Evolutionary conservation across 2,113 vertebrate genomes (phyloP).

Genomic region (Pseudonaja textilis): DNA sequence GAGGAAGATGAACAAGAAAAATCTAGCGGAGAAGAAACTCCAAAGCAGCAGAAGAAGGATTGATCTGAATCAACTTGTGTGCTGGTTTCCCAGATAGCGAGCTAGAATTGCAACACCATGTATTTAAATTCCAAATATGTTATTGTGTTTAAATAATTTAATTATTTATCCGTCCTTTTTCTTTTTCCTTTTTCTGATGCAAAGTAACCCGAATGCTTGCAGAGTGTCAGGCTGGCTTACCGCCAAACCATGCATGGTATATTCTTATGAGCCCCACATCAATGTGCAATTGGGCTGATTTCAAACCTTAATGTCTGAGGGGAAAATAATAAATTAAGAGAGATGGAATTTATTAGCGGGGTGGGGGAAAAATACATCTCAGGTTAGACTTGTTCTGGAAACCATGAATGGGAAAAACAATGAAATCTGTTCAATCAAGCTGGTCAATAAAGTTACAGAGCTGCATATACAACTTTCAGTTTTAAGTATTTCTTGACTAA

Average conservation of each 20-base stretch:
- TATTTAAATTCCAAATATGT: conserved; percentile 63
- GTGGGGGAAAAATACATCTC: not conserved
- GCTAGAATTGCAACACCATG: conserved; percentile 66
- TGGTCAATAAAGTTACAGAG: conserved; percentile 76
- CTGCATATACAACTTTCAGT: conserved; percentile 56
- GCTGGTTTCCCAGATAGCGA: conserved; percentile 58
- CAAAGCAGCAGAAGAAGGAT: conserved; percentile 70
- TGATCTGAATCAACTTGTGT: conserved; percentile 44
- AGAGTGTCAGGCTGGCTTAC: conserved; percentile 76
- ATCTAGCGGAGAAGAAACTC: conserved; percentile 60
- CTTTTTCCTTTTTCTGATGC: conserved; percentile 39
- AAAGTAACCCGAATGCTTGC: conserved; percentile 74
- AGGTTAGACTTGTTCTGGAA: conserved; percentile 58
- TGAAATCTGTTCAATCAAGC: conserved; percentile 75
- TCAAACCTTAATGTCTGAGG: conserved; percentile 50
- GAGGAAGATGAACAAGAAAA: conserved; percentile 61
- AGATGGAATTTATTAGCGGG: conserved; percentile 26
- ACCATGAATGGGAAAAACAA: conserved; percentile 59
- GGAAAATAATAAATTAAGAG: conserved; percentile 32
- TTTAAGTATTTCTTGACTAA: conserved; percentile 34
- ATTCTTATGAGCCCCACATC: conserved; percentile 44
- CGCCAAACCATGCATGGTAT: conserved; percentile 71
- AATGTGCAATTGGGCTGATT: conserved; percentile 33
- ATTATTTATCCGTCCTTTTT: conserved; percentile 62
- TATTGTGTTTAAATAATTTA: conserved; percentile 63